Conservation (phyloP, 2,888 invertebrate genomes). For the Aleiodes alternator region DNA sequence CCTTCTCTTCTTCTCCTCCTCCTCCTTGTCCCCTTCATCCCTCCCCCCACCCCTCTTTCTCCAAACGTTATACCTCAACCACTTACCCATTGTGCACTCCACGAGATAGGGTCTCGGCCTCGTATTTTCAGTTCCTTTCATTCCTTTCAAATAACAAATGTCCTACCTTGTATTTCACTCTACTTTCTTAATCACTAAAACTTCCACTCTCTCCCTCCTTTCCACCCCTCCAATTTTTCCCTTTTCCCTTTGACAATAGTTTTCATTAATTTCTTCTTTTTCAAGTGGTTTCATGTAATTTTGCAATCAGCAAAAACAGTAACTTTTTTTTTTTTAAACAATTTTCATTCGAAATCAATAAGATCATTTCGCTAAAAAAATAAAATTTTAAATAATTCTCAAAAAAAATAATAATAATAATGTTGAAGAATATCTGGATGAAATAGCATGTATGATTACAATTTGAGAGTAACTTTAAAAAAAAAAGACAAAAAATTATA, state of each 20-base stretch:
- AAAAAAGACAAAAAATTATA: too few species aligned
- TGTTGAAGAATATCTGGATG: too few species aligned
- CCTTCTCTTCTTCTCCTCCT: background rate
- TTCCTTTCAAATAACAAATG: slow-evolving; percentile 31
- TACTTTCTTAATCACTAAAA: slow-evolving; percentile 1
- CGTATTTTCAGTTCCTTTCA: slow-evolving; percentile 32
- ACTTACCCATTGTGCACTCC: slow-evolving; percentile 29
- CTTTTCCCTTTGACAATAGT: background rate
- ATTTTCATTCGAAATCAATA: too few species aligned
- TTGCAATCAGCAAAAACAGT: too few species aligned
- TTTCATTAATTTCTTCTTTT: too few species aligned
- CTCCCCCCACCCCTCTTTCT: slow-evolving; percentile 11
- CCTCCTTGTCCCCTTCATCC: background rate
- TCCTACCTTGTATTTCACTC: slow-evolving; percentile 29
- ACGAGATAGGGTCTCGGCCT: slow-evolving; percentile 23
- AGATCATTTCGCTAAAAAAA: too few species aligned
- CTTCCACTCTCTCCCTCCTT: background rate
- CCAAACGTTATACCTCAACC: background rate
- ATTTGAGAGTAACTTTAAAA: too few species aligned
- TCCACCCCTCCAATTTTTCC: background rate
- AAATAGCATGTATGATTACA: too few species aligned
- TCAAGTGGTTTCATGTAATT: too few species aligned
- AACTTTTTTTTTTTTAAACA: too few species aligned
- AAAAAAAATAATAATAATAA: too few species aligned
- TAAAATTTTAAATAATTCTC: too few species aligned